Evolutionary conservation across 2,797 vertebrate species (phyloP), one percentile per base, ranked within the genome.

Genomic region (Mycteria americana): DNA sequence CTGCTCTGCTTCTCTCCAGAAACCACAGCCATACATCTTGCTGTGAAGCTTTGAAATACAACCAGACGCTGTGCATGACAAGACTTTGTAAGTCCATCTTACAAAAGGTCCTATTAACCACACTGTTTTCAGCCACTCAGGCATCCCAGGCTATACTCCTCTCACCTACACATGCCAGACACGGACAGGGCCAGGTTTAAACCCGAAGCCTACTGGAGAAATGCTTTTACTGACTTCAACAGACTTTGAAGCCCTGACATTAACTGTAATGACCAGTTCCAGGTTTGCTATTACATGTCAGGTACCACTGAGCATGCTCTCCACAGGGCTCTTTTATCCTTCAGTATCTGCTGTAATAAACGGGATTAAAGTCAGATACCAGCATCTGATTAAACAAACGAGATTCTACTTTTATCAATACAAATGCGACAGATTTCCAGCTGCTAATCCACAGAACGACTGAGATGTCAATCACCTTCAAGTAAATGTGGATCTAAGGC

Each of bases 361-460:
- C 0, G 0, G 15, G 9, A 92, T 41, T 88, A 50, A 88, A 93
- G 80, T 78, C 63, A 92, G 85, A 57, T 41, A 89, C 15, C 63
- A 73, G 33, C 28, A 89, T 12, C 82, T 67, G 76, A 96, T 75
- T 88, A 89, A 93, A 86, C 0, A 0, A 79, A 84, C 1, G 5
- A 91, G 86, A 88, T 82, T 95, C 85, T 63, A 41, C 78, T 92
- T 75, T 59, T 65, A 92, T 81, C 89, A 76, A 80, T 43, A 80
- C 7, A 75, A 68, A 72, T 13, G n/a, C 0, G 15, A 94, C 83
- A 80, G 41, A 85, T 89, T 94, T 93, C 54, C 39, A 87, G 57
- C n/a, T 9, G 4, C 46, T 88, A 90, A 94, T 79, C 91, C 91
- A 72, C 0, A 60, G 45, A 74, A 65, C 0, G 6, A 83, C 73